Evolutionary conservation across 2,888 invertebrate species (phyloP).

Genomic region (Spodoptera littoralis): DNA sequence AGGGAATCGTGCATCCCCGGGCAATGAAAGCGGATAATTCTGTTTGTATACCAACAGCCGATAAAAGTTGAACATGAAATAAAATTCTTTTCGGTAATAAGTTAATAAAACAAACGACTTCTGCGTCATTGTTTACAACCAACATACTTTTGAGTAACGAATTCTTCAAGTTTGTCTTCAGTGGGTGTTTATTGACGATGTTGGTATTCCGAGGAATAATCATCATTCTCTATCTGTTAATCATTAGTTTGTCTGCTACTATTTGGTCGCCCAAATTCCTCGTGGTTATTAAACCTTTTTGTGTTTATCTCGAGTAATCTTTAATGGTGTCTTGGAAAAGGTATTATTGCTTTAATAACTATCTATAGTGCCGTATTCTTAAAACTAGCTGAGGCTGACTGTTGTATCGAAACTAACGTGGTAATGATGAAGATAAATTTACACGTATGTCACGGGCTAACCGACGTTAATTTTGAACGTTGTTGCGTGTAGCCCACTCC

Average conservation of each 20-base stretch:
- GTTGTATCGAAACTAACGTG: slow-evolving; percentile 72
- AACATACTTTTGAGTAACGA: slow-evolving; percentile 55
- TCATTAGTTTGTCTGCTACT: slow-evolving; percentile 32
- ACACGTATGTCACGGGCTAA: slow-evolving; percentile 79
- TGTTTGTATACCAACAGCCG: slow-evolving; percentile 74
- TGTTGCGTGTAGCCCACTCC: slow-evolving; percentile 82
- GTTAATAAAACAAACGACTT: slow-evolving; percentile 69
- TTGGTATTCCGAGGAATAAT: slow-evolving; percentile 43
- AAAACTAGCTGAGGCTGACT: slow-evolving; percentile 55
- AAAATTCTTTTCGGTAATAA: slow-evolving; percentile 71
- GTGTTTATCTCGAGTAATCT: slow-evolving; percentile 24
- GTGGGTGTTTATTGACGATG: slow-evolving; percentile 18
- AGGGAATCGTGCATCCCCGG: slow-evolving; percentile 72
- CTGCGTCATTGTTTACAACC: slow-evolving; percentile 57
- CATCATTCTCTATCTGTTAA: slow-evolving; percentile 46
- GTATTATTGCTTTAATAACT: slow-evolving; percentile 63
- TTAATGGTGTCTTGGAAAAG: slow-evolving; percentile 38
- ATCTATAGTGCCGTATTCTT: slow-evolving; percentile 63
- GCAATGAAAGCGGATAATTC: slow-evolving; percentile 79
- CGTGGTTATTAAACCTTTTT: slow-evolving; percentile 31
- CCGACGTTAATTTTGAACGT: slow-evolving; percentile 80
- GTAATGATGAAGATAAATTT: slow-evolving; percentile 86
- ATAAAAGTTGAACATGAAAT: slow-evolving; percentile 75
- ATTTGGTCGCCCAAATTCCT: slow-evolving; percentile 25
- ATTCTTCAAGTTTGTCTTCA: slow-evolving; percentile 50